Evolutionary conservation across 1,140 invertebrate genomes (phyloP).

Genomic region (Eueides isabella): DNA sequence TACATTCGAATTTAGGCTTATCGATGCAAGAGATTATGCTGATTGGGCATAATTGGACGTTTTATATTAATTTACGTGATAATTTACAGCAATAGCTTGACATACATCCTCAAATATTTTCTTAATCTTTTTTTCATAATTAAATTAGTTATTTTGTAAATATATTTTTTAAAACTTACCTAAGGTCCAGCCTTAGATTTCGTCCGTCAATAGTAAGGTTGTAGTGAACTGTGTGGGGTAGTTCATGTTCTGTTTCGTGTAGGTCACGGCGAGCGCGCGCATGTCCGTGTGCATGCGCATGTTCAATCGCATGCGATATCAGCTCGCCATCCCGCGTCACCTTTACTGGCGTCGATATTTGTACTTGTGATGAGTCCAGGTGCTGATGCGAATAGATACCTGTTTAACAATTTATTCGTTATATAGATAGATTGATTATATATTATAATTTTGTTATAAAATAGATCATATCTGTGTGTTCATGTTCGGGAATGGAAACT

Average conservation of each 20-base stretch:
- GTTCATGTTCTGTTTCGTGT: constrained; percentile 52
- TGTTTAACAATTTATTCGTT: constrained; percentile 41
- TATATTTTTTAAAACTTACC: constrained; percentile 44
- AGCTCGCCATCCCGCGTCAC: constrained; percentile 63
- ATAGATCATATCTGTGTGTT: neutral
- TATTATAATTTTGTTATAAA: neutral
- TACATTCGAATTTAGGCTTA: constrained; percentile 16
- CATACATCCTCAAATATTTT: neutral
- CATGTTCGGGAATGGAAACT: neutral
- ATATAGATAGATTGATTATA: too few species aligned
- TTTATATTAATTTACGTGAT: constrained; percentile 9
- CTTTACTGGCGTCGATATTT: constrained; percentile 69
- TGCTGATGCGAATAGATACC: constrained; percentile 76
- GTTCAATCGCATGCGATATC: constrained; percentile 63
- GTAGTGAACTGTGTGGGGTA: constrained; percentile 65
- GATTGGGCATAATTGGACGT: neutral
- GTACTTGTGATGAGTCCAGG: constrained; percentile 66
- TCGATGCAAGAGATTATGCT: constrained; percentile 14
- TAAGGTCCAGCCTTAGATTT: constrained; percentile 69
- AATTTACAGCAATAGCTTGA: neutral
- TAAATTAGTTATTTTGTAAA: neutral
- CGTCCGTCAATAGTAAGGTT: constrained; percentile 70
- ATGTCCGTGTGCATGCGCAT: constrained; percentile 67
- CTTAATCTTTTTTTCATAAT: neutral
- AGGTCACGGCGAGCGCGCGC: constrained; percentile 68